Base-by-base conservation (phyloP, 2,888 invertebrate genomes). In the Syrphus vitripennis region DNA sequence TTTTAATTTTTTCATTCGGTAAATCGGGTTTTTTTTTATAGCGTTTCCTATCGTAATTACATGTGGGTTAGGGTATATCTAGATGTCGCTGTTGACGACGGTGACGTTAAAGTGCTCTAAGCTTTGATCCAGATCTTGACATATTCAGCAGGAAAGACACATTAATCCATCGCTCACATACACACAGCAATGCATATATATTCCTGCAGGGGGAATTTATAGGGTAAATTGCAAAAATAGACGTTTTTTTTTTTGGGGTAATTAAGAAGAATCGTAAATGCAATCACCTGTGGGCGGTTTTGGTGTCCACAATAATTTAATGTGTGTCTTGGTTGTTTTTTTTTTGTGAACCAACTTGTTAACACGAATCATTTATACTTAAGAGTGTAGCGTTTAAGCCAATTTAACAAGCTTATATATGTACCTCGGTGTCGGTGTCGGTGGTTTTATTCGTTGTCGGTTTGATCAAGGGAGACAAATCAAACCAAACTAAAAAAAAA, bases 81-180 rank as follows among this genome's bases (percentile, higher is more conserved):
- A 81, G 76, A 71, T 72, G 84, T 76, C 79, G 72, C 19, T 78
- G 21, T 21, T 50, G 79, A 65, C 19, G 55, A n/a, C 9, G 19
- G 14, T 53, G 37, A 59, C 59, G 42, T 42, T 55, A 24, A 55
- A 37, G 19, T 61, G 77, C 72, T 72, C n/a, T 24, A 29, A 72
- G 82, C 67, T 50, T n/a, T 77, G 82, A 86, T 86, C 81, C 81
- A 76, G 71, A 84, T 81, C 76, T 82, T 82, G 82, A 82, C 84
- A 86, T 72, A 72, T 86, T 86, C 71, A 67, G 10, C 59, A 48
- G 76, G 81, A 77, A 53, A 72, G 45, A 26, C 57, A 71, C 63
- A 70, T 83, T 83, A 70, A 75, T 80, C 63, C 71, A 19, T 50
- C 34, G n/a, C 14, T 16, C 34, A 21, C 5, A 21, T 3, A 31